Conservation (phyloP, 2,888 invertebrate species). For the Cremastinae sp. region DNA sequence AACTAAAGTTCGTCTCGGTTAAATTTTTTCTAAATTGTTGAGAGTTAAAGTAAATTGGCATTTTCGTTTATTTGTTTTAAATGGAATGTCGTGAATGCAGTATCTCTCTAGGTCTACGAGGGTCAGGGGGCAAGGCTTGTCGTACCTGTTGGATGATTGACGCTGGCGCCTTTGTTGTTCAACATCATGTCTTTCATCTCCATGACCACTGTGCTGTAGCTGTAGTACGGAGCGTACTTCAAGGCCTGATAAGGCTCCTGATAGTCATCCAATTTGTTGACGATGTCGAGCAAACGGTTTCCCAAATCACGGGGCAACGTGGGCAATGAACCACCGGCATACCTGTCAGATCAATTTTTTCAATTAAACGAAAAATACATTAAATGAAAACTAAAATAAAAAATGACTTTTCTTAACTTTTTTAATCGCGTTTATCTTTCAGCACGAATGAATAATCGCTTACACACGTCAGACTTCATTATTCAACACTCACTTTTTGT, state of each 20-base stretch:
- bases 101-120: slow-evolving; percentile 37
- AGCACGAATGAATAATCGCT: too few species aligned
- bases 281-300: slow-evolving; percentile 83
- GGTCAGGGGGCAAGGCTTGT: slow-evolving; percentile 27
- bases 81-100: neutral
- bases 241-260: slow-evolving; percentile 90
- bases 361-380: slow-evolving; percentile 11
- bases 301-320: slow-evolving; percentile 81
- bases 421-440: too few species aligned
- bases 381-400: neutral
- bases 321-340: slow-evolving; percentile 78
- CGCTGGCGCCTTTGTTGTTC: slow-evolving; percentile 79
- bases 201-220: slow-evolving; percentile 88
- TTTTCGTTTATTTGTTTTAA: too few species aligned
- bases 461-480: too few species aligned
- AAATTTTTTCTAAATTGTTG: too few species aligned
- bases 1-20: too few species aligned
- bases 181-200: slow-evolving; percentile 87
- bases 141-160: slow-evolving; percentile 77
- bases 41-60: too few species aligned
- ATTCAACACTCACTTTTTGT: too few species aligned
- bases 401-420: too few species aligned
- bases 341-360: slow-evolving; percentile 66
- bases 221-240: slow-evolving; percentile 89
- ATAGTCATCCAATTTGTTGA: slow-evolving; percentile 86